A percentile compares a stretch with the other conserved stretches of the same genome.
Evolutionary conservation across 2,888 invertebrate species (phyloP).

Genomic region (Latrodectus hesperus): DNA sequence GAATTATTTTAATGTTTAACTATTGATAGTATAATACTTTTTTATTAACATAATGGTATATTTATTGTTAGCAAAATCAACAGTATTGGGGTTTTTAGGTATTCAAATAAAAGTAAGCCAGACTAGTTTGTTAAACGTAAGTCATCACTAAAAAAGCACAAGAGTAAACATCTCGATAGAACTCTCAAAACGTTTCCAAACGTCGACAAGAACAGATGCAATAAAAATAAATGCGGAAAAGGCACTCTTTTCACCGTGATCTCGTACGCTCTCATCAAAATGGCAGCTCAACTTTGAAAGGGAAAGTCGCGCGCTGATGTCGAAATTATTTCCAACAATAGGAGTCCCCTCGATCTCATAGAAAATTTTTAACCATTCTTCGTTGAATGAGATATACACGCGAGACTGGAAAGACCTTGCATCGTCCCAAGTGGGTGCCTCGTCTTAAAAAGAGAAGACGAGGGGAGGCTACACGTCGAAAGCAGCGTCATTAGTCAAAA

Average conservation of each 20-base stretch:
- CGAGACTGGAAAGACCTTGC: slow-evolving; percentile 31
- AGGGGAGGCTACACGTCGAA: background rate
- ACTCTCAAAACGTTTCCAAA: too few relatives aligned
- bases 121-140: too few relatives aligned
- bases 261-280: slow-evolving; percentile 27
- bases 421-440: slow-evolving; percentile 31
- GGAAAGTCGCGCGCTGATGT: background rate
- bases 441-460: slow-evolving; percentile 7
- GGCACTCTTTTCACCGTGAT: slow-evolving; percentile 11
- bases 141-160: too few relatives aligned
- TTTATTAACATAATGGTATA: too few relatives aligned
- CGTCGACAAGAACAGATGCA: too few relatives aligned
- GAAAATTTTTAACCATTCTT: slow-evolving; percentile 3
- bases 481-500: slow-evolving; percentile 57
- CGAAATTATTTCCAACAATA: slow-evolving; percentile 31
- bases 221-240: too few relatives aligned
- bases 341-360: slow-evolving; percentile 11
- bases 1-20: too few relatives aligned
- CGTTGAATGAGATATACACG: slow-evolving; percentile 25
- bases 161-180: too few relatives aligned
- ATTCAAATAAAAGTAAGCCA: too few relatives aligned
- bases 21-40: too few relatives aligned
- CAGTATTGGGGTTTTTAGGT: too few relatives aligned
- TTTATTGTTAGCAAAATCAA: too few relatives aligned
- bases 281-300: slow-evolving; percentile 28